Evolutionary conservation across 2,888 invertebrate genomes (phyloP).

Genomic region (Erebia palarica): DNA sequence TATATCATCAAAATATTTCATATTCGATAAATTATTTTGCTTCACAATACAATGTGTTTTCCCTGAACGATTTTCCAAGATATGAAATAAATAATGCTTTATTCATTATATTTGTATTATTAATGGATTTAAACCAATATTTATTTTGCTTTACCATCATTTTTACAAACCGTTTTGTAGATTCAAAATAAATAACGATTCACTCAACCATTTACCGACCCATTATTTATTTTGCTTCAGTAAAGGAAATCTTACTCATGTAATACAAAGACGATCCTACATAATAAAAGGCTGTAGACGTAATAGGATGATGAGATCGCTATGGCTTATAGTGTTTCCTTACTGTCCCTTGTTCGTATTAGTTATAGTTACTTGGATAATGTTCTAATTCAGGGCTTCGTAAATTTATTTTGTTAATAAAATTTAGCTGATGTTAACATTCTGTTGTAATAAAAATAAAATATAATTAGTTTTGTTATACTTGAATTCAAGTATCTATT

Average conservation of each 20-base stretch:
- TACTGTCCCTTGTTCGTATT: neutral
- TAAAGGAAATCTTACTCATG: conserved; percentile 15
- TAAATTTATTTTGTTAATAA: no score
- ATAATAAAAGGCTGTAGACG: neutral
- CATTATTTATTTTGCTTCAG: conserved; percentile 12
- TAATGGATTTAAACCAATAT: conserved; percentile 10
- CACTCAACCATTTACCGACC: conserved; percentile 11
- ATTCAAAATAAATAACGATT: conserved; percentile 12
- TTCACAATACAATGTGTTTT: no score
- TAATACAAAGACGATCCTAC: conserved; percentile 6
- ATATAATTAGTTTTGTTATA: neutral
- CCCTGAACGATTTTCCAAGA: no score
- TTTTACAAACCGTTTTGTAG: conserved; percentile 5
- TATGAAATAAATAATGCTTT: neutral
- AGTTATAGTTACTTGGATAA: neutral
- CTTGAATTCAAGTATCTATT: neutral
- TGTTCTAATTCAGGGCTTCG: no score
- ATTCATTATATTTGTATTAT: conserved; percentile 1
- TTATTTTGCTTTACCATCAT: neutral
- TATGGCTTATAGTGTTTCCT: neutral
- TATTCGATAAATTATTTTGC: no score
- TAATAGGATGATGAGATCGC: neutral
- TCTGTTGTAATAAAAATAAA: neutral
- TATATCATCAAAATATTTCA: no score
- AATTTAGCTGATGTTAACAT: no score